Evolutionary conservation across 2,797 vertebrate species (phyloP), one percentile per base, ranked within the genome.

Genomic region (Phrynocephalus vlangalii): DNA sequence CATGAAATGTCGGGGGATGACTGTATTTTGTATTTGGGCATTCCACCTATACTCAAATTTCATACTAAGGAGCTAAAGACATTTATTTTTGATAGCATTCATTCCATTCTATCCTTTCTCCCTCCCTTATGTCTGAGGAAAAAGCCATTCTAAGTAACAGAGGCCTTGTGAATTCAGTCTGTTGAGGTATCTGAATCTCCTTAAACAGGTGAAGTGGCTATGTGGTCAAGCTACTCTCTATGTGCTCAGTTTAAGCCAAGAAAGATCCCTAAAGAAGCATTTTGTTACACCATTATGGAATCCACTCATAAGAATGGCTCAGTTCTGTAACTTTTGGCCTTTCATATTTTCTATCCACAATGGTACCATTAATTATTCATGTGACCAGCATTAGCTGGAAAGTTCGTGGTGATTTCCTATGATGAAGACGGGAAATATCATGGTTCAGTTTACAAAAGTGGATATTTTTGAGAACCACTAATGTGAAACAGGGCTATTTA

Each of bases 31-130:
- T 44, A 75, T 56, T 22, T 38, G 52, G 0, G 38, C 38, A 44
- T 44, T 44, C 24, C 3, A 38, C 22, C 22, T 6, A 78, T 78
- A 77, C 22, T 78, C 48, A 24, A 11, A 50, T 68, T 68, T 11
- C 30, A 38, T 85, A 7, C n/a, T 60, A 38, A 13, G 11, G 5
- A 28, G 28, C 48, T 33, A 15, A 7, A 28, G 24, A 3, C 50
- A 5, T 85, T 82, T 92, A 92, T 88, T 91, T 91, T 91, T 84
- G 75, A 86, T 92, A 72, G 82, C 88, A 93, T 92, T 92, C 52
- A 56, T 56, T 94, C 78, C 87, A 48, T 56, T 80, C 89, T 79
- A 66, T 4, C 86, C 73, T 66, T 6, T 85, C 91, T 90, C 26
- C 10, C 52, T 13, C 52, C 9, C 52, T 2, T 56, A 56, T 56